phyloP scores from a whole-genome alignment of 2,113 vertebrate genomes.

The Progne subis region DNA sequence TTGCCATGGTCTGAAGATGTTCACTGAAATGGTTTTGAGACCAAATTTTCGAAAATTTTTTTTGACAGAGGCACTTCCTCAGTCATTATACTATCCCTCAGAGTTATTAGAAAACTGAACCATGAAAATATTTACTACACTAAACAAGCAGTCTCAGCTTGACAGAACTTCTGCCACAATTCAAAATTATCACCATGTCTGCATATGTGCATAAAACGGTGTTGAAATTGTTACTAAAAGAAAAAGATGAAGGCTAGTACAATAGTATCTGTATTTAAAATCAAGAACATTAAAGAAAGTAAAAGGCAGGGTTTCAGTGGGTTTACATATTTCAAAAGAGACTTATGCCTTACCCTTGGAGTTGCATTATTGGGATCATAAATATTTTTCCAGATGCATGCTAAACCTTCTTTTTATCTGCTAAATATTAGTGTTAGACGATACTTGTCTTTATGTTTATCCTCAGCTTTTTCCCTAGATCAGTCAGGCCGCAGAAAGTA shows the following conservation, averaged over 20 bases:
- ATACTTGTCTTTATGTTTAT: background rate
- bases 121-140: background rate
- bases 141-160: background rate
- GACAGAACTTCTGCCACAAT: background rate
- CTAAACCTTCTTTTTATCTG: background rate
- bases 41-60: background rate
- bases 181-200: background rate
- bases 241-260: background rate
- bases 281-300: accelerated
- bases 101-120: background rate
- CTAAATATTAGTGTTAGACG: background rate
- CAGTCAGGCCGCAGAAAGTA: background rate
- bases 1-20: background rate
- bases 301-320: background rate
- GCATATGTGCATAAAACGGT: background rate
- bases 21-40: background rate
- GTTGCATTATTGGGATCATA: background rate
- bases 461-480: background rate
- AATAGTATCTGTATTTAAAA: background rate
- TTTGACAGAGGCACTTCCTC: background rate
- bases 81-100: background rate
- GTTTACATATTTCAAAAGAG: background rate
- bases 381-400: background rate
- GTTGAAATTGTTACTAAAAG: background rate
- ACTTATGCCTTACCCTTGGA: background rate